Evolutionary conservation across 1,140 invertebrate species (phyloP).

Genomic region (Camponotus floridanus): DNA sequence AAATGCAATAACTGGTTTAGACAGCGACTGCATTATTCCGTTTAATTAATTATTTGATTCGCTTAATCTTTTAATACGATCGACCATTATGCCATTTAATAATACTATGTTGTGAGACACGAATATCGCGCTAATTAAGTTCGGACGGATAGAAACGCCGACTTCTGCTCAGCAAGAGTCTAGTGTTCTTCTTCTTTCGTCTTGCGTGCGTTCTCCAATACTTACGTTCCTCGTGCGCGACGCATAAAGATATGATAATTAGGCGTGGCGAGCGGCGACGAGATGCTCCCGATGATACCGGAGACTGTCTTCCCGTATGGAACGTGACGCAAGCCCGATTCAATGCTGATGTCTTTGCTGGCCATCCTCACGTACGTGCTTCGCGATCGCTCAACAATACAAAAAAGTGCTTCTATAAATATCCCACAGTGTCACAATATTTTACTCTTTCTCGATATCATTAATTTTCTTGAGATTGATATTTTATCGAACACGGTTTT

Average conservation of each 20-base stretch:
- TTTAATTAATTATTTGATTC: neutral
- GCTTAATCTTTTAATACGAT: neutral
- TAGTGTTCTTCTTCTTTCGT: neutral
- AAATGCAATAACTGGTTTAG: neutral
- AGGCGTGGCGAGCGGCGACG: constrained; percentile 62
- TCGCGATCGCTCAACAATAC: neutral
- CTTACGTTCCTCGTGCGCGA: neutral
- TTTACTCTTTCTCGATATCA: neutral
- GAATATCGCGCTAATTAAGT: neutral
- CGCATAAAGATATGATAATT: constrained; percentile 68
- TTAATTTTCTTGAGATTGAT: neutral
- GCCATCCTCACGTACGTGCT: neutral
- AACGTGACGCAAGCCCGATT: constrained; percentile 74
- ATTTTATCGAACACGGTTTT: neutral
- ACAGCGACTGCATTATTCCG: neutral
- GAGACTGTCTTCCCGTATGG: constrained; percentile 56
- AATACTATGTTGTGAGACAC: no score
- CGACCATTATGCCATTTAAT: neutral
- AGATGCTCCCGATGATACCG: constrained; percentile 76
- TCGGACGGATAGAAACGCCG: neutral
- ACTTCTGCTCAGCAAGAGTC: neutral
- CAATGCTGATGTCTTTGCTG: constrained; percentile 67
- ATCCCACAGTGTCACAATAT: neutral
- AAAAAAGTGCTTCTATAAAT: neutral
- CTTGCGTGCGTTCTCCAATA: neutral